These are phyloP conservation scores for Steromphala cineraria DNA, from an alignment of 2,888 invertebrate genomes.

Conservation along the genomic window DNA sequence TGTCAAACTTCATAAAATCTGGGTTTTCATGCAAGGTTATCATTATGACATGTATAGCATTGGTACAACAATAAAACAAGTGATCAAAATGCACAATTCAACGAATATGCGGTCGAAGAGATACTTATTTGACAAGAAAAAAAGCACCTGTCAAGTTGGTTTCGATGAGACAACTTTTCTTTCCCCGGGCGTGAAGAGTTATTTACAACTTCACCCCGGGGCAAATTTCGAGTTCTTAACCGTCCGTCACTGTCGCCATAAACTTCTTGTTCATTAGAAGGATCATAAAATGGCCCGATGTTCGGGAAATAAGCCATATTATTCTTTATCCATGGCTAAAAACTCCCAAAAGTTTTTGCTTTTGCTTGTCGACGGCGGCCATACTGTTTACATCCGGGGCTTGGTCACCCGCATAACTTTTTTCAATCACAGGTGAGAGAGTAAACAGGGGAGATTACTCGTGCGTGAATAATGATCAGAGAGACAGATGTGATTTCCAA, in stretches of 20 bases:
- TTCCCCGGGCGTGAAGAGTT: background rate
- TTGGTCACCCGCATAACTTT: background rate
- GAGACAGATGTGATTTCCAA: too few species aligned
- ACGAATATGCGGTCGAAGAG: too few species aligned
- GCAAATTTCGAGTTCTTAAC: constrained; percentile 31
- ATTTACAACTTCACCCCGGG: constrained; percentile 6
- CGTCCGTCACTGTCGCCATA: constrained; percentile 49
- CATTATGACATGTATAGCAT: background rate
- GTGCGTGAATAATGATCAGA: background rate
- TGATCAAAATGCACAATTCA: too few species aligned
- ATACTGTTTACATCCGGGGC: constrained; percentile 53
- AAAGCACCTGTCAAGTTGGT: too few species aligned
- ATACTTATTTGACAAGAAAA: too few species aligned
- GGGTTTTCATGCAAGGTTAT: too few species aligned
- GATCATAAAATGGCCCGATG: constrained; percentile 55
- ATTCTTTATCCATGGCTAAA: constrained; percentile 10
- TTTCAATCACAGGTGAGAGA: constrained; percentile 2
- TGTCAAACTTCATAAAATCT: background rate
- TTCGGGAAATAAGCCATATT: constrained; percentile 54
- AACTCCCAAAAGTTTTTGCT: constrained; percentile 9
- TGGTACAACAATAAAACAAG: background rate
- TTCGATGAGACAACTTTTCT: background rate
- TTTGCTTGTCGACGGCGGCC: constrained; percentile 32
- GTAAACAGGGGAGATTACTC: background rate
- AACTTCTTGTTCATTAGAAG: constrained; percentile 51